phyloP scores from a whole-genome alignment of 2,888 invertebrate species.

The Gymnosoma rotundatum region DNA sequence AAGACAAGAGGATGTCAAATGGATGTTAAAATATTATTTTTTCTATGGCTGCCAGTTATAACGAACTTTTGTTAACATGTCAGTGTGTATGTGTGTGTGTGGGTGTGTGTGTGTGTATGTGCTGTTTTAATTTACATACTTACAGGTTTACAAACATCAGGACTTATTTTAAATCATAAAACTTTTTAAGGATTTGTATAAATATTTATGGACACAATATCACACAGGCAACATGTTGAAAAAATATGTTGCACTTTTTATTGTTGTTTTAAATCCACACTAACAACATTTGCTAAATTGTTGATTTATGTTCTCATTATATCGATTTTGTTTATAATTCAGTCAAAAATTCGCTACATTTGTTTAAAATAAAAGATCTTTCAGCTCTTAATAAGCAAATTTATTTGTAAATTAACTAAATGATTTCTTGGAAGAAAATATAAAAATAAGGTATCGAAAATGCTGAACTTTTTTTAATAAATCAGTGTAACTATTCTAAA shows the following conservation, averaged over 20 bases:
- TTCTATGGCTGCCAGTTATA: neutral
- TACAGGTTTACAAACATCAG: neutral
- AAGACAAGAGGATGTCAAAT: slow-evolving; percentile 69
- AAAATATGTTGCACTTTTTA: neutral
- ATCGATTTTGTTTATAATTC: neutral
- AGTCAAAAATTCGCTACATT: too few relatives aligned
- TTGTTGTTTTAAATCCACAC: neutral
- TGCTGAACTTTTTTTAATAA: too few relatives aligned
- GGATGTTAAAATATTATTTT: slow-evolving; percentile 61
- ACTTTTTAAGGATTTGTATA: neutral
- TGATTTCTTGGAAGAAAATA: too few relatives aligned
- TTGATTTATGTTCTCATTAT: slow-evolving; percentile 17
- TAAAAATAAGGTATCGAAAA: too few relatives aligned
- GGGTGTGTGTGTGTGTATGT: neutral
- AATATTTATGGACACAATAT: neutral
- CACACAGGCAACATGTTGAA: neutral
- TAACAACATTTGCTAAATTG: slow-evolving; percentile 8
- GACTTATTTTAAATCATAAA: neutral
- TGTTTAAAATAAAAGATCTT: too few relatives aligned
- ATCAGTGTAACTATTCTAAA: too few relatives aligned
- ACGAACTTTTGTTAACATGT: neutral
- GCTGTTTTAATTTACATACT: neutral
- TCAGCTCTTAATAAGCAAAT: too few relatives aligned
- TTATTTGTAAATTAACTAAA: too few relatives aligned
- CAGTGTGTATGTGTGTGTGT: neutral